Conservation (phyloP, 2,888 invertebrate species). For the Rhingia campestris region DNA sequence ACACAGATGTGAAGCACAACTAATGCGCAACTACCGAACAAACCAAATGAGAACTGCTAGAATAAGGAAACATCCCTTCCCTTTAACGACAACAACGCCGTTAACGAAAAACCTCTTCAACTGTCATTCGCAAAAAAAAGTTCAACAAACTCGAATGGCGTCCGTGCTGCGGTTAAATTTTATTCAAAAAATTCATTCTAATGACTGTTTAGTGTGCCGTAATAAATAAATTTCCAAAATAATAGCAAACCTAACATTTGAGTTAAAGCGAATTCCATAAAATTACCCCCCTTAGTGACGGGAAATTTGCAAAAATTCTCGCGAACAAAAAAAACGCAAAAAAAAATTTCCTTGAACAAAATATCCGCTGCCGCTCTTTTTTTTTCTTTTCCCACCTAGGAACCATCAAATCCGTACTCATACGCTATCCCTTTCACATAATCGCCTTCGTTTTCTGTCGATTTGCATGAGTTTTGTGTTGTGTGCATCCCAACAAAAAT, state of each 20-base stretch:
- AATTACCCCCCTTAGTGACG: neutral
- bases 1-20: neutral
- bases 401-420: neutral
- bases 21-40: neutral
- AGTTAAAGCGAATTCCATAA: conserved; percentile 2
- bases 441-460: neutral
- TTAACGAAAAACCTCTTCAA: conserved; percentile 14
- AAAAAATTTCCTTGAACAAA: conserved; percentile 8
- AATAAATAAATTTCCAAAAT: conserved; percentile 29
- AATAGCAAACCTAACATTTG: neutral
- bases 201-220: neutral
- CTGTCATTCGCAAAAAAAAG: conserved; percentile 70
- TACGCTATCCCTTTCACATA: neutral
- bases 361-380: conserved; percentile 42
- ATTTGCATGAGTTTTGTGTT: conserved; percentile 28
- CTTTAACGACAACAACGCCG: conserved; percentile 29
- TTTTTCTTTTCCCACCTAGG: neutral
- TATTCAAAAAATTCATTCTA: conserved; percentile 36
- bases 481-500: neutral
- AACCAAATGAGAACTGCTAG: conserved; percentile 15
- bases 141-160: conserved; percentile 71
- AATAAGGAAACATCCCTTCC: conserved; percentile 15
- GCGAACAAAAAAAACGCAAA: conserved; percentile 16
- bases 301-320: conserved; percentile 4
- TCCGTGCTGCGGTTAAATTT: conserved; percentile 62